A percentile compares a stretch with the other conserved stretches of the same genome.
These are phyloP conservation scores for Zeugodacus cucurbitae DNA, from an alignment of 1,140 invertebrate genomes.

Conservation along the genomic window DNA sequence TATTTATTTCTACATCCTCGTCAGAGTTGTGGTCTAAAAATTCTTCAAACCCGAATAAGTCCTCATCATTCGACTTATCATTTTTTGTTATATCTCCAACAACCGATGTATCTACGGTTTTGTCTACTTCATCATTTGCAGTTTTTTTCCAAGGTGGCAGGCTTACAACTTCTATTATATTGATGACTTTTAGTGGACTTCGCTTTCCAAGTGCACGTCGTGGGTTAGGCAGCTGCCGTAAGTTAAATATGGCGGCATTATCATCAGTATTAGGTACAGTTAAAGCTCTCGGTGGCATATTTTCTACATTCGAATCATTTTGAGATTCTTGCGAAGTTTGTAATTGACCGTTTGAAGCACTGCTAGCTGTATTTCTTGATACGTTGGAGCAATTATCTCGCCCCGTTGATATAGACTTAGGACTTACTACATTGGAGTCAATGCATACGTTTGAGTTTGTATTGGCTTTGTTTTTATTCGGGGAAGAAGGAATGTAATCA, in stretches of 20 bases:
- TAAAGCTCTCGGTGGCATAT: conserved; percentile 49
- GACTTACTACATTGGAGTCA: background rate
- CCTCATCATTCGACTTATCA: background rate
- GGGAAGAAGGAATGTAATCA: conserved; percentile 51
- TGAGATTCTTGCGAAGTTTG: background rate
- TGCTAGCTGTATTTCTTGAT: background rate
- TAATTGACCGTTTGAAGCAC: background rate
- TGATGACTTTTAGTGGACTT: conserved; percentile 56
- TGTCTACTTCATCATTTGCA: background rate
- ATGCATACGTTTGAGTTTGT: background rate
- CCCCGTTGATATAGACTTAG: background rate
- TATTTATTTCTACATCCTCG: background rate
- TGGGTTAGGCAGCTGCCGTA: conserved; percentile 57
- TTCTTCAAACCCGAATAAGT: conserved; percentile 50
- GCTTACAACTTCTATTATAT: conserved; percentile 56
- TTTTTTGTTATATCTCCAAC: background rate
- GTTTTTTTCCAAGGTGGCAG: conserved; percentile 55
- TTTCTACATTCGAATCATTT: conserved; percentile 60
- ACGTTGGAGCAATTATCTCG: background rate
- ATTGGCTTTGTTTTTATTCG: conserved; percentile 37
- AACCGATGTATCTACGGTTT: background rate
- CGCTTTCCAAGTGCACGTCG: conserved; percentile 51
- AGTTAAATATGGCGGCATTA: conserved; percentile 48
- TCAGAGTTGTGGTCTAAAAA: conserved; percentile 29
- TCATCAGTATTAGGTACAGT: conserved; percentile 23